Base-by-base conservation (phyloP, 2,888 invertebrate genomes). In the Polymixis lichenea region DNA sequence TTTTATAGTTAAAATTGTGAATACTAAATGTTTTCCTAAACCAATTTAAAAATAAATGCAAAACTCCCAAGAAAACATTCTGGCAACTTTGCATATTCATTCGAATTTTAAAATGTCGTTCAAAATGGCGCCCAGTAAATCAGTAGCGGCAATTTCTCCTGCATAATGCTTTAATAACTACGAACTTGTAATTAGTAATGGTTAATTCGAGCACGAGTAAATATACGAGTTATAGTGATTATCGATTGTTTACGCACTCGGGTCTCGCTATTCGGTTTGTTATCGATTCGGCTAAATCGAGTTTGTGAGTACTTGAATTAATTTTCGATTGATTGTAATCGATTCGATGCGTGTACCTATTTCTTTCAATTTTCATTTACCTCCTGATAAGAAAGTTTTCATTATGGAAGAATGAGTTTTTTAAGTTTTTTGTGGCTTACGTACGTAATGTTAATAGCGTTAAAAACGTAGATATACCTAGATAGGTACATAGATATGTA, bases 111-210 rank as follows among this genome's bases (percentile, higher is more conserved):
- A 94, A 94, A 94, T 95, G 94, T 95, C 94, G 93, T 87, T 82
- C 93, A 94, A 95, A 93, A 95, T 95, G 95, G 95, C 94, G 75
- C 88, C 87, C 92, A 92, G 91, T 95, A 95, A 95, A 96, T 96
- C 95, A 95, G 92, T 91, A 91, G 92, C 92, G 88, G 93, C 92
- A 94, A 95, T 95, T 95, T 93, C 95, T 94, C 91, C 90, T 91
- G 89, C 88, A 89, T 93, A 91, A 92, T 91, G 90, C 91, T 92
- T 93, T 95, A 95, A 94, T 95, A 95, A 95, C 94, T 94, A 94
- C 94, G 93, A 95, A 95, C 91, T 83, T 88, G 91, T 95, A 94
- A 95, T 96, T 96, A 96, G 95, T 92, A 92, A 95, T 93, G 94
- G 95, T 93, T 93, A 93, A 94, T 94, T 89, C 87, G 84, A 86